Base-by-base conservation (phyloP, 2,888 invertebrate genomes). In the Neoitamus cyanurus region DNA sequence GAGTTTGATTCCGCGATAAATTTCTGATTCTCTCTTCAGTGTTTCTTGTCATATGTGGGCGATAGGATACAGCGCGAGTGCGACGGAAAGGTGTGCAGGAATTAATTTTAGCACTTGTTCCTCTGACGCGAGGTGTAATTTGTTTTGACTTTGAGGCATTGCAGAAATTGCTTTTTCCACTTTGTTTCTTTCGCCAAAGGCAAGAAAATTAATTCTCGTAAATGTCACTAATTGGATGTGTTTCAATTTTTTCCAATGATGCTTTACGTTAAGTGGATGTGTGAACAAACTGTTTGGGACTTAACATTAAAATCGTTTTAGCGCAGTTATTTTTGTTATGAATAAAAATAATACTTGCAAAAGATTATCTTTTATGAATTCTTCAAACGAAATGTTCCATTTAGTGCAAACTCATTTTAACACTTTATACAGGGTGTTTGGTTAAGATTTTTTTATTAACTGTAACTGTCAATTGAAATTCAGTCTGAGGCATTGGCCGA, bases 91-190 rank as follows among this genome's bases (percentile, higher is more conserved):
- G 73, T 73, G 36, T 73, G 73, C 73, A 73, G 73, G 36, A 73
- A 34, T 73, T 73, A 73, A 73, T 73, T 73, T 73, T 37, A 73
- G 37, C 73, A 73, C 73, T 73, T 73, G 73, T 73, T 34, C 34
- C 20, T 36, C 20, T n/a, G 34, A 70, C 34, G 31, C 11, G 70
- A 15, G 31, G 15, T 69, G 69, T 70, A 58, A 58, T 58, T 58
- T 58, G 20, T 58, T 48, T 58, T 58, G 58, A 58, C 58, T 58
- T 58, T 58, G 58, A 58, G 58, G 58, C 3, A 58, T 58, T 58
- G 25, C 58, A 58, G 58, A 6, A 2, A 58, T 25, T 58, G 20
- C 48, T 7, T 48, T 48, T 48, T 58, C 2, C 58, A 25, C 0
- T 58, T 58, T 58, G 20, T 58, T 25, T 58, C 25, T 58, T 58